Conservation (phyloP, 2,888 invertebrate species). For the Trichacis sp. region DNA sequence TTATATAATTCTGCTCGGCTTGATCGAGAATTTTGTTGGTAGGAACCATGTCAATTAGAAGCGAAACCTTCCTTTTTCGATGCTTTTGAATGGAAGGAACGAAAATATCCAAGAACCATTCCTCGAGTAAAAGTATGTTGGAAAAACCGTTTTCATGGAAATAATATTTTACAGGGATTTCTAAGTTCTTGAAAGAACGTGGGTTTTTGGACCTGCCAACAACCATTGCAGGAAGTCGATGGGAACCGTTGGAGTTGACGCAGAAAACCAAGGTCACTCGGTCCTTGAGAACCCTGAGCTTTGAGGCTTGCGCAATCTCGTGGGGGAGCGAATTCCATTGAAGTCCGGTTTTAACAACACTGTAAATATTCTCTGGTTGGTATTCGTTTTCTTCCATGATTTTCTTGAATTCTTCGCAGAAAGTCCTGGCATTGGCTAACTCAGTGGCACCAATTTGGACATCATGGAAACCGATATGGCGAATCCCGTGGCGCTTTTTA, state of each 20-base stretch:
- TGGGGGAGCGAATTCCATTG: slow-evolving; percentile 33
- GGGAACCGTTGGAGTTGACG: slow-evolving; percentile 27
- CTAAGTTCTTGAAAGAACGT: slow-evolving; percentile 28
- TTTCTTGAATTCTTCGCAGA: slow-evolving; percentile 31
- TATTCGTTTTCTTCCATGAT: slow-evolving; percentile 25
- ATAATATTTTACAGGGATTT: slow-evolving; percentile 29
- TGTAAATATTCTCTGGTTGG: slow-evolving; percentile 26
- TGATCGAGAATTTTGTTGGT: slow-evolving; percentile 12
- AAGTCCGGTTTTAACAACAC: slow-evolving; percentile 24
- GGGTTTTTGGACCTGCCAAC: slow-evolving; percentile 31
- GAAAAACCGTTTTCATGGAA: slow-evolving; percentile 33
- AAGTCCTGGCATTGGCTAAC: slow-evolving; percentile 28
- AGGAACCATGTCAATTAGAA: slow-evolving; percentile 25
- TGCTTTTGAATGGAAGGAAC: slow-evolving; percentile 12
- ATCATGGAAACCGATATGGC: slow-evolving; percentile 31
- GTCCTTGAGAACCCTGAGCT: slow-evolving; percentile 30
- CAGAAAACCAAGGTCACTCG: slow-evolving; percentile 28
- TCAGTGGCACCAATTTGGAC: slow-evolving; percentile 30
- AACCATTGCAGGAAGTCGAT: slow-evolving; percentile 30
- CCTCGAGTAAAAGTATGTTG: slow-evolving; percentile 21
- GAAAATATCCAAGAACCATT: slow-evolving; percentile 31
- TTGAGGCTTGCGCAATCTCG: slow-evolving; percentile 10
- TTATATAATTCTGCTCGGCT: slow-evolving; percentile 19
- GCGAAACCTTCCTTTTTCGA: slow-evolving; percentile 6
- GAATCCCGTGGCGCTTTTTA: slow-evolving; percentile 35